Percentiles rank a stretch among this genome's conserved stretches.
phyloP scores from a whole-genome alignment of 1,140 invertebrate genomes.

The Cataglyphis hispanica region DNA sequence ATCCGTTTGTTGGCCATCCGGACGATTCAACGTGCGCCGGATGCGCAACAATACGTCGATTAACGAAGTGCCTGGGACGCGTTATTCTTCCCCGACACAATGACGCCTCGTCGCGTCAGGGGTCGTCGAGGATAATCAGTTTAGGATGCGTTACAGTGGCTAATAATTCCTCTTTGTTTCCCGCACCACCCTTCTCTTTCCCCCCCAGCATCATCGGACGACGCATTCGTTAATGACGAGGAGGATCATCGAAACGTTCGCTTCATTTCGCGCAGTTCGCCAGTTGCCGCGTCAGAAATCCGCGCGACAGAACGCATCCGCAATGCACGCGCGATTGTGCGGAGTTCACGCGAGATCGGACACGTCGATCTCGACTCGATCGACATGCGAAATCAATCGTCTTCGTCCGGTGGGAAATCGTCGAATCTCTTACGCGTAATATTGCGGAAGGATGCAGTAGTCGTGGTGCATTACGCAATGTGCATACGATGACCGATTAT shows the following conservation, averaged over 20 bases:
- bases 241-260: slow-evolving; percentile 37
- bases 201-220: slow-evolving; percentile 7
- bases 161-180: slow-evolving; percentile 79
- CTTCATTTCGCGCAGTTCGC: slow-evolving; percentile 42
- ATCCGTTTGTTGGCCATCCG: slow-evolving; percentile 71
- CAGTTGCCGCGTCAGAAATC: slow-evolving; percentile 50
- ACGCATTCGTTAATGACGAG: slow-evolving; percentile 72
- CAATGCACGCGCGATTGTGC: not conserved
- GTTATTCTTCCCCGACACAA: slow-evolving; percentile 74
- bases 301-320: slow-evolving; percentile 1
- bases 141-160: slow-evolving; percentile 77
- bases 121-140: slow-evolving; percentile 75
- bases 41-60: slow-evolving; percentile 77
- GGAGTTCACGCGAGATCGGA: slow-evolving; percentile 2
- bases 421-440: slow-evolving; percentile 34
- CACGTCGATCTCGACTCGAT: slow-evolving; percentile 34
- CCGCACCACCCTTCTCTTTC: not conserved
- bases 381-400: slow-evolving; percentile 24
- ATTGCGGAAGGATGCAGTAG: not conserved
- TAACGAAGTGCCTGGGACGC: slow-evolving; percentile 75
- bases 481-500: not conserved
- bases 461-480: not conserved
- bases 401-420: slow-evolving; percentile 5
- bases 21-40: slow-evolving; percentile 49
- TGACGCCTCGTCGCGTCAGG: slow-evolving; percentile 67